Evolutionary conservation across 2,888 invertebrate species (phyloP), one percentile per base, ranked within the genome.

Genomic region (Drosophila basisetae): DNA sequence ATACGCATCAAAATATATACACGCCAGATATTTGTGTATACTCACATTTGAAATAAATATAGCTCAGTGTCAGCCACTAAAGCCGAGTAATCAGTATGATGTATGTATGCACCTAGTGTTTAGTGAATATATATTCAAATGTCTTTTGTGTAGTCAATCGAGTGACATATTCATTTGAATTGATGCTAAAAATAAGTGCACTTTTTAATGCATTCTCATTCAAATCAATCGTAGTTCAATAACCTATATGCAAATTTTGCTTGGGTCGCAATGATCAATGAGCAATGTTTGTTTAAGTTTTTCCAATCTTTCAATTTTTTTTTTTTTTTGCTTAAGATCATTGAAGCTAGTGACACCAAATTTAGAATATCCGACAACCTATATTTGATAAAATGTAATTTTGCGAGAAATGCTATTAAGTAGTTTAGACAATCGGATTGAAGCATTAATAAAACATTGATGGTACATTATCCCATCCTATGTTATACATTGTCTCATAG

Each of bases 91-190:
- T 25, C 25, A 9, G 41, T 47, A 47, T 53, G 49, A 54, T 54
- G 41, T 67, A 49, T 31, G 68, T 41, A 43, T 25, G 47, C 54
- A 55, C 43, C 53, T 68, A 64, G 64, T 64, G 22, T 64, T 22
- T 22, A 47, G 18, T 37, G 63, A 47, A 43, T 22, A 18, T 35
- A 22, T 62, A 30, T 61, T 13, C 25, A 33, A 18, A 28, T 25
- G 35, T 47, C 31, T 41, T 41, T 30, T 58, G 31, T 66, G 30
- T 53, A 66, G 67, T 53, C 30, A 9, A 33, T 18, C 9, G 41
- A 43, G 41, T 22, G 41, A 43, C 53, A 67, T 53, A 41, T 47
- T 35, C 18, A 67, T 41, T 68, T 47, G 18, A 31, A 50, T 37
- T 31, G 37, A 39, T 49, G 30, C 13, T 37, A 2, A 18, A 10